Conservation (phyloP, 2,888 invertebrate species). For the Limnephilus lunatus region DNA sequence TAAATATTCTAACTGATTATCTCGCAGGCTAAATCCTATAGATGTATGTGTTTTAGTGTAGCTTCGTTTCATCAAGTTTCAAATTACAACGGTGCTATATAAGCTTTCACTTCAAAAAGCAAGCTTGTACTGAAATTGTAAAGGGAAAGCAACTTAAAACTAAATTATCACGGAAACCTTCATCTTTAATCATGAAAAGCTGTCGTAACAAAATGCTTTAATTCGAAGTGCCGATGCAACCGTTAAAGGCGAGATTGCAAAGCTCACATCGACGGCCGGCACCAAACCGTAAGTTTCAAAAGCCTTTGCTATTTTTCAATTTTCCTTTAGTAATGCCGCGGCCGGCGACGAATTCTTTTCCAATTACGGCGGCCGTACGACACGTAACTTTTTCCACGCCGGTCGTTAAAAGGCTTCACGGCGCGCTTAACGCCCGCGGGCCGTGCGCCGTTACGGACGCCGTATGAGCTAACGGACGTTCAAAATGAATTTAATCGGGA, state of each 20-base stretch:
- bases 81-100: too few relatives aligned
- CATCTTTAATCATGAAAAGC: neutral
- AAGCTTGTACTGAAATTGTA: too few relatives aligned
- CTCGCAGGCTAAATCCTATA: too few relatives aligned
- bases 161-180: neutral
- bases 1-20: too few relatives aligned
- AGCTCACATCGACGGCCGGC: neutral
- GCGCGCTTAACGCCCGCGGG: neutral
- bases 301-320: neutral
- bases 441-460: neutral
- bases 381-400: constrained; percentile 9
- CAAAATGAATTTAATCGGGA: neutral
- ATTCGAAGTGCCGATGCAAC: neutral
- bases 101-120: too few relatives aligned
- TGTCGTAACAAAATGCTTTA: neutral
- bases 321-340: neutral
- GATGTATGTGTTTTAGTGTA: too few relatives aligned
- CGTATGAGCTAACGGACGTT: neutral
- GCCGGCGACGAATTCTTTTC: neutral
- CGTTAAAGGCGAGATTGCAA: neutral
- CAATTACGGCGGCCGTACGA: neutral
- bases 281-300: neutral
- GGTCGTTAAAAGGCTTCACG: constrained; percentile 17
- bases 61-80: too few relatives aligned
- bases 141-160: too few relatives aligned